Evolutionary conservation across 92 coral and sea anemone genomes (phyloP).

Genomic region (Palythoa caribaeorum): DNA sequence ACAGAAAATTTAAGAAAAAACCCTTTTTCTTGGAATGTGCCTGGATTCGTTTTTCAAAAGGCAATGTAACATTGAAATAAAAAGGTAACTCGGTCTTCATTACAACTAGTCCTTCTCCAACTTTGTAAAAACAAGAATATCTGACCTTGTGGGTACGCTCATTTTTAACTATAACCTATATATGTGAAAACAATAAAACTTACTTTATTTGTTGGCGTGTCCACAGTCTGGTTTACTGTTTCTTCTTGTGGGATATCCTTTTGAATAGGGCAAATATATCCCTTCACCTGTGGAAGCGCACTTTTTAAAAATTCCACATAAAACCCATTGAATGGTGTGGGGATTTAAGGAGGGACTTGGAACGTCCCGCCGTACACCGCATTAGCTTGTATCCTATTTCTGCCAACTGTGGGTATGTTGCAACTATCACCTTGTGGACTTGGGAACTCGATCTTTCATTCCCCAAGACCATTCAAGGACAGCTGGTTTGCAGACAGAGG

Average conservation of each 20-base stretch:
- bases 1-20: not conserved
- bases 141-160: too few species aligned
- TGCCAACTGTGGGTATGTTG: slow-evolving; percentile 51
- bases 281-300: slow-evolving; percentile 58
- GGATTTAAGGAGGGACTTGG: slow-evolving; percentile 49
- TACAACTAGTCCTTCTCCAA: too few species aligned
- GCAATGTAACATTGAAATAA: too few species aligned
- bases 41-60: too few species aligned
- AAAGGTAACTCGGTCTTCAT: too few species aligned
- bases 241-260: slow-evolving; percentile 7
- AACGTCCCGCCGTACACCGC: slow-evolving; percentile 31
- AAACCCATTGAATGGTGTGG: slow-evolving; percentile 43
- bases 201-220: not conserved
- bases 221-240: not conserved
- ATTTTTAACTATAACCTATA: not conserved
- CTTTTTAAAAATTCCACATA: slow-evolving; percentile 47
- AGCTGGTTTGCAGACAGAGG: slow-evolving; percentile 61
- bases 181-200: not conserved
- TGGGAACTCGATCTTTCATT: slow-evolving; percentile 57
- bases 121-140: too few species aligned
- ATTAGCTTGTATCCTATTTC: slow-evolving; percentile 43
- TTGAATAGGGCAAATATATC: slow-evolving; percentile 50
- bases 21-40: not conserved
- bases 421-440: slow-evolving; percentile 39
- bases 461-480: slow-evolving; percentile 59